Percentiles rank a stretch among this genome's conserved stretches.
phyloP scores from a whole-genome alignment of 1,140 invertebrate species.

The Linepithema humile region DNA sequence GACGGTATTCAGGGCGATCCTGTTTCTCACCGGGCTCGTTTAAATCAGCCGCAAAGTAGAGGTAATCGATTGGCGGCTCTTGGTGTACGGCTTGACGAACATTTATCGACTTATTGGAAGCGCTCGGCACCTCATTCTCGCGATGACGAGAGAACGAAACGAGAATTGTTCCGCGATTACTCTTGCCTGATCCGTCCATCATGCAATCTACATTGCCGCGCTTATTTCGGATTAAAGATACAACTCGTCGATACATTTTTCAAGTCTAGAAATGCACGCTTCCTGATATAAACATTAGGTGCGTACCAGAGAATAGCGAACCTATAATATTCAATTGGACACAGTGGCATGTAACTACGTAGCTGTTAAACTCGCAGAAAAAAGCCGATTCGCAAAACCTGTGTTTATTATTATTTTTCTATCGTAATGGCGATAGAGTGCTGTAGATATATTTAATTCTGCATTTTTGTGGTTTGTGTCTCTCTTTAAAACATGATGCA shows the following conservation, averaged over 20 bases:
- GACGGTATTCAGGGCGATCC: conserved; percentile 62
- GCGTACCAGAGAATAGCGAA: not conserved
- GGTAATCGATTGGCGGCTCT: conserved; percentile 62
- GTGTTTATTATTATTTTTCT: not conserved
- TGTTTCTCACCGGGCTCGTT: conserved; percentile 63
- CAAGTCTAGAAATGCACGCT: not conserved
- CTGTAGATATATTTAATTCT: not conserved
- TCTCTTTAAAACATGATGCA: not conserved
- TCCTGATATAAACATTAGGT: not conserved
- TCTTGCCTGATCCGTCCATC: conserved; percentile 22
- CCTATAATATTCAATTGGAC: conserved; percentile 10
- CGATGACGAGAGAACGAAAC: not conserved
- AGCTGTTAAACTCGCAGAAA: not conserved
- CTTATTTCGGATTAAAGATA: not conserved
- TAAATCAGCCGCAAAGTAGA: conserved; percentile 58
- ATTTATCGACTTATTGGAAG: conserved; percentile 50
- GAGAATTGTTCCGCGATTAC: not conserved
- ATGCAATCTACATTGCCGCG: conserved; percentile 19
- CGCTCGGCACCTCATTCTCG: conserved; percentile 22
- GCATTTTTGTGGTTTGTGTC: not conserved
- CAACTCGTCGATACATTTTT: not conserved
- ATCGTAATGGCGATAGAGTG: not conserved
- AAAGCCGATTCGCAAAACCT: not conserved
- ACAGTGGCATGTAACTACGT: not conserved
- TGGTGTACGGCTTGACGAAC: conserved; percentile 36